A percentile compares a stretch with the other conserved stretches of the same genome.
Evolutionary conservation across 2,797 vertebrate genomes (phyloP).

Genomic region (Hemitrygon akajei): DNA sequence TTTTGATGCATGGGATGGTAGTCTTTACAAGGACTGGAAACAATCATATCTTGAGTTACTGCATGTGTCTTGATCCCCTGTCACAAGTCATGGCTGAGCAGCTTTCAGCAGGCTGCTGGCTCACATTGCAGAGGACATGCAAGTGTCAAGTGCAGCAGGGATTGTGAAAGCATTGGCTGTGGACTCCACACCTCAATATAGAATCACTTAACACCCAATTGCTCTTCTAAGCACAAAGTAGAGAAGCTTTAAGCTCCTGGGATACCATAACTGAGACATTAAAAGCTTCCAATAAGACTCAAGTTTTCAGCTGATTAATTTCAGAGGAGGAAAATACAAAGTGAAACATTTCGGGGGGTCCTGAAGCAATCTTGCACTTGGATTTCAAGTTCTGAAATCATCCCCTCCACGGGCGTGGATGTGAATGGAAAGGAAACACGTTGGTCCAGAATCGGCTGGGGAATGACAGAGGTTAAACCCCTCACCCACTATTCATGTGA

Average conservation of each 20-base stretch:
- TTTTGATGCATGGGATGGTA: not conserved
- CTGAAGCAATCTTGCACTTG: not conserved
- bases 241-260: not conserved
- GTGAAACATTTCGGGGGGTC: not conserved
- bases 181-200: not conserved
- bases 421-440: not conserved
- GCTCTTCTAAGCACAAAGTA: not conserved
- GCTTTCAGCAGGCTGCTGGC: not conserved
- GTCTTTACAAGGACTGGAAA: not conserved
- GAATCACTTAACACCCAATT: not conserved
- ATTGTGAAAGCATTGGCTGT: constrained; percentile 5
- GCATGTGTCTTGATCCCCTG: not conserved
- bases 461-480: not conserved
- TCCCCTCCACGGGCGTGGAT: not conserved
- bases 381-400: not conserved
- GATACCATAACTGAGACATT: not conserved
- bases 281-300: not conserved
- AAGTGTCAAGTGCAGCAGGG: not conserved
- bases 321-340: not conserved
- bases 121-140: not conserved
- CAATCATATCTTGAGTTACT: not conserved
- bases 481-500: not conserved
- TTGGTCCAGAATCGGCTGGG: not conserved
- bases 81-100: not conserved
- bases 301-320: not conserved